Conservation (phyloP, 2,888 invertebrate genomes). For the Idaea dimidiata region DNA sequence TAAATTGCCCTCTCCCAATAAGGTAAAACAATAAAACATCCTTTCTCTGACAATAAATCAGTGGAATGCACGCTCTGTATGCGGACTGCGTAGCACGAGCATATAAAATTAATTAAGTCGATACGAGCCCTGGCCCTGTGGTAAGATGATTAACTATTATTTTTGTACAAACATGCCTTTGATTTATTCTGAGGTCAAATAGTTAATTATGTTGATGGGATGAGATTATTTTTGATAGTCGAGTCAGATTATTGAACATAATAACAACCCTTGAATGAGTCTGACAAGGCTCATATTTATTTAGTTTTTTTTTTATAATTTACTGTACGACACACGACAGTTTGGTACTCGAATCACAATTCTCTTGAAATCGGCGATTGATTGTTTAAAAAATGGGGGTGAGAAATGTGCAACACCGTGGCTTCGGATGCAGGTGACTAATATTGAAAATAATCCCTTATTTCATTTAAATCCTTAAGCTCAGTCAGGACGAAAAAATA, state of each 20-base stretch:
- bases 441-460: not conserved
- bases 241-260: not conserved
- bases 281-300: too few relatives aligned
- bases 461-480: not conserved
- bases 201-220: not conserved
- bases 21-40: not conserved
- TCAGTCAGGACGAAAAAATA: not conserved
- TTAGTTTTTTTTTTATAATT: too few relatives aligned
- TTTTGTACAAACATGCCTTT: not conserved
- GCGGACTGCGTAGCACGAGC: not conserved
- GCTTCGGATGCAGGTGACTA: not conserved
- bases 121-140: not conserved
- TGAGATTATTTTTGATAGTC: not conserved
- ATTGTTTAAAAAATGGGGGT: not conserved
- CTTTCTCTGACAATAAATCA: not conserved
- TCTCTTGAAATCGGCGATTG: too few relatives aligned
- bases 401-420: not conserved
- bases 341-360: too few relatives aligned
- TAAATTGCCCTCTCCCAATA: not conserved
- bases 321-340: too few relatives aligned
- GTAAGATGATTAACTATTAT: slow-evolving; percentile 1
- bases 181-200: not conserved
- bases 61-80: not conserved
- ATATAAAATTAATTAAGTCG: not conserved
- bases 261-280: not conserved